Percentiles rank a stretch among this genome's conserved stretches.
phyloP scores from a whole-genome alignment of 2,113 vertebrate genomes.

The Oxyruncus cristatus region DNA sequence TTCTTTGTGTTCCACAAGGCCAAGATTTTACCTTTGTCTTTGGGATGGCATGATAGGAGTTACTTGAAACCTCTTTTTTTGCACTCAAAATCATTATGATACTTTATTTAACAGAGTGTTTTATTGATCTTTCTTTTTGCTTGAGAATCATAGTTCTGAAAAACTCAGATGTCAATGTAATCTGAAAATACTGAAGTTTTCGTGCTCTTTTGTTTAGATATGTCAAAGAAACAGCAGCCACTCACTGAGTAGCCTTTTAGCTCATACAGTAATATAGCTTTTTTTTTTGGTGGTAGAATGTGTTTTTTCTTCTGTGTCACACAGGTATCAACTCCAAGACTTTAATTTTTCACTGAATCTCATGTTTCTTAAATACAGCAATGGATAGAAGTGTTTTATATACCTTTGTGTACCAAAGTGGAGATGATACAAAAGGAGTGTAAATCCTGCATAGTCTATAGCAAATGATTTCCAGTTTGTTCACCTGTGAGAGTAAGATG shows the following conservation, averaged over 20 bases:
- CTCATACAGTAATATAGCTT: background rate
- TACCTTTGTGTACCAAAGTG: background rate
- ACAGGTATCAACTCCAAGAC: background rate
- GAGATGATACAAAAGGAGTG: background rate
- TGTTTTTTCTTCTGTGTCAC: background rate
- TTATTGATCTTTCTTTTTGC: background rate
- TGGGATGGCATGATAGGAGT: background rate
- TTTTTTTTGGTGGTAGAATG: background rate
- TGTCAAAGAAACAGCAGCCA: background rate
- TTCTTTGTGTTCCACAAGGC: background rate
- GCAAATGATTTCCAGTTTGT: background rate
- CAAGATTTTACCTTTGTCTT: background rate
- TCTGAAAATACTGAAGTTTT: background rate
- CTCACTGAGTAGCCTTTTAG: background rate
- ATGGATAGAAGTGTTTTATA: background rate
- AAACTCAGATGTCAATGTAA: background rate
- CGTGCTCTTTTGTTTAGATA: background rate
- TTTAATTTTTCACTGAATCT: background rate
- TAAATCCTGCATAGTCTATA: background rate
- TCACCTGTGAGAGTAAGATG: background rate
- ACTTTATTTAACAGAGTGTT: background rate
- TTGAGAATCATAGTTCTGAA: background rate
- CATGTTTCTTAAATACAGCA: background rate
- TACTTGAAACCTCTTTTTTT: background rate
- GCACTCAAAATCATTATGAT: background rate